phyloP scores from a whole-genome alignment of 37 sponge, comb jelly and placozoan species.

The Spongilla lacustris region DNA sequence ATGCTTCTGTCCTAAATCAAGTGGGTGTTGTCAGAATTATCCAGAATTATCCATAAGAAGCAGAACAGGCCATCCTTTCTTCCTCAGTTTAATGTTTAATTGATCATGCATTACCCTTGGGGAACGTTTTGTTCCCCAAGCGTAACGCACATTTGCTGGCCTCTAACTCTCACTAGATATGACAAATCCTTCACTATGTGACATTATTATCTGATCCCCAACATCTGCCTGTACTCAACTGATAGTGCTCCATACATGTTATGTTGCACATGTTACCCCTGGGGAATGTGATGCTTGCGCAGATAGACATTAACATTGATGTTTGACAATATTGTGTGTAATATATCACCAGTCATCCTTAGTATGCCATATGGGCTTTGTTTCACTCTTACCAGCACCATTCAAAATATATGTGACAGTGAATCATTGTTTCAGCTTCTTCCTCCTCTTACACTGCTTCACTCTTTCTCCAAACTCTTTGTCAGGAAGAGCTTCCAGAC shows the following conservation, averaged over 20 bases:
- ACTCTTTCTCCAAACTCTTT: conserved; percentile 46
- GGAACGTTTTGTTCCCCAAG: too few relatives aligned
- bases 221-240: too few relatives aligned
- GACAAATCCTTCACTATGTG: too few relatives aligned
- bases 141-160: too few relatives aligned
- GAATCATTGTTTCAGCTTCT: conserved; percentile 42
- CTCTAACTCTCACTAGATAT: too few relatives aligned
- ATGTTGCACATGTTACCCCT: too few relatives aligned
- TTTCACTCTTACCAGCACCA: conserved; percentile 56
- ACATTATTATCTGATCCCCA: too few relatives aligned
- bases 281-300: too few relatives aligned
- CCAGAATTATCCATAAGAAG: conserved; percentile 77
- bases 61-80: conserved; percentile 28
- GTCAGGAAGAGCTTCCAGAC: conserved; percentile 61
- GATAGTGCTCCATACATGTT: too few relatives aligned
- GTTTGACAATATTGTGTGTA: conserved; percentile 36
- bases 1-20: conserved; percentile 44
- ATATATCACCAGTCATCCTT: conserved; percentile 68
- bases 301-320: too few relatives aligned
- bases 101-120: too few relatives aligned
- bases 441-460: conserved; percentile 73
- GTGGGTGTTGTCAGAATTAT: conserved; percentile 74
- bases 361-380: conserved; percentile 51
- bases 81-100: conserved; percentile 24
- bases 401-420: conserved; percentile 68